A percentile compares a stretch with the other conserved stretches of the same genome.
Conservation (phyloP, 1,140 invertebrate species). For the Aricia agestis region DNA sequence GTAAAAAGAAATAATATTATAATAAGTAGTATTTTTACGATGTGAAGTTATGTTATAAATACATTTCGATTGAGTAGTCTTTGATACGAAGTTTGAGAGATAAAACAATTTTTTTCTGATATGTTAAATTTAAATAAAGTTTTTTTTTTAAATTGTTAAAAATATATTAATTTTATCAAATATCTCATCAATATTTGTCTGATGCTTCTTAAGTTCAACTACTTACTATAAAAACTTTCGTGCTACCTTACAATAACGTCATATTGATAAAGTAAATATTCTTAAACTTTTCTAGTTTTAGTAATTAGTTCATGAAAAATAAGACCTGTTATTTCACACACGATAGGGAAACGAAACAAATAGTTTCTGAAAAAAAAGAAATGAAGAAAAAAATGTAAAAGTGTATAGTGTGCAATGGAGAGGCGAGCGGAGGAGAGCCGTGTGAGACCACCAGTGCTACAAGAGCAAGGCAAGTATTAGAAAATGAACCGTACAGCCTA, state of each 20-base stretch:
- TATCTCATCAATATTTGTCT: no score
- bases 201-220: no score
- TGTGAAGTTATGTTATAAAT: neutral
- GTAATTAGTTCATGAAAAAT: neutral
- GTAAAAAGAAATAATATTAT: neutral
- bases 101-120: neutral
- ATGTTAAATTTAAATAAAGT: no score
- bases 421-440: slow-evolving; percentile 41
- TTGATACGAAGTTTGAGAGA: neutral
- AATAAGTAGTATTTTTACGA: neutral
- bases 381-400: slow-evolving; percentile 36
- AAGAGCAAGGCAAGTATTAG: slow-evolving; percentile 42
- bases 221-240: no score
- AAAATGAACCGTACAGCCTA: neutral
- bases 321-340: neutral
- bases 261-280: neutral
- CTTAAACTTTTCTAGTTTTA: neutral
- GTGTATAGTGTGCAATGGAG: slow-evolving; percentile 51
- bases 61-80: no score
- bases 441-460: slow-evolving; percentile 39
- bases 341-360: neutral
- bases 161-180: no score
- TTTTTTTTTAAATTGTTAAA: no score
- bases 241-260: neutral
- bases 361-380: neutral